Base-by-base conservation (phyloP, 2,113 vertebrate genomes). In the Brachyhypopomus occidentalis region DNA sequence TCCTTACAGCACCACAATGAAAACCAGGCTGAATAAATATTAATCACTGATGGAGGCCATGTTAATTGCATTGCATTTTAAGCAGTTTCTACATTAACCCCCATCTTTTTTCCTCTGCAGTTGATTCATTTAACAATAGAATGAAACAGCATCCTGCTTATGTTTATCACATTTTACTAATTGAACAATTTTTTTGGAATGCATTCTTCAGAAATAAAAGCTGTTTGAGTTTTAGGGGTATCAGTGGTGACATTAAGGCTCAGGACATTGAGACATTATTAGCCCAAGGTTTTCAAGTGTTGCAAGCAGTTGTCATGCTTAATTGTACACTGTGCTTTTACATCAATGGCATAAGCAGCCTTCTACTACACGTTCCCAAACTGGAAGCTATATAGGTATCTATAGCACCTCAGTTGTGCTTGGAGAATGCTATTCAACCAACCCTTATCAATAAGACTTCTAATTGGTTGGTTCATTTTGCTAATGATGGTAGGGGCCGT, bases 1-100 rank as follows among this genome's bases (percentile, higher is more conserved):
- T 90, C 87, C 85, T 83, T 88, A 87, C 88, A 87, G 75, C 72
- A 74, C 63, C 84, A 91, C 90, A 94, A 89, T 87, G 88, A 87
- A 88, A 81, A 79, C 85, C 85, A 62, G 85, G 85, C 87, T 87
- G 86, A 89, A 90, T 85, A 90, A 90, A 89, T 90, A 89, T 86
- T 88, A 85, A 83, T 89, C 92, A 89, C 88, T 90, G 92, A 92
- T 88, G 84, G 88, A 82, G 90, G 88, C 90, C 87, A 84, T 81
- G 92, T 89, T 94, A 92, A 94, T 94, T 93, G 90, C 91, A 72
- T 86, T 85, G 73, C 87, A 90, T 89, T 92, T 92, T 90, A 80
- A 77, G 72, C 64, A 76, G 56, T 79, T 77, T 78, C 56, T 63
- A 83, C 22, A 62, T 62, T 77, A 75, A 77, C 84, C 72, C 72